Conservation (phyloP, 2,113 vertebrate species). For the Corythoichthys intestinalis region DNA sequence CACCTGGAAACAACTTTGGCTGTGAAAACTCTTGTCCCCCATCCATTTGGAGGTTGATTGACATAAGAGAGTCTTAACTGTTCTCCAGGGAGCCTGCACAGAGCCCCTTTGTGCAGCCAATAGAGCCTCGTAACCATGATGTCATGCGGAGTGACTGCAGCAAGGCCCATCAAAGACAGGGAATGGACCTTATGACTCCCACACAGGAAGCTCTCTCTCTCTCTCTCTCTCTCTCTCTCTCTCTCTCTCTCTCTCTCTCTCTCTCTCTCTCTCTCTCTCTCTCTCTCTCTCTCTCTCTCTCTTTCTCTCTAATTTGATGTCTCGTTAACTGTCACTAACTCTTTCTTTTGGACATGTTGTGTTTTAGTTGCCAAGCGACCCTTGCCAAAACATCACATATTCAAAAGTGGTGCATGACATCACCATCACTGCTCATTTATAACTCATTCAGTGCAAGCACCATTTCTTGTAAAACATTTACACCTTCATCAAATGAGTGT, state of each 20-base stretch:
- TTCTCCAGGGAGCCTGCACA: constrained; percentile 47
- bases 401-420: constrained; percentile 47
- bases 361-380: constrained; percentile 59
- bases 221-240: not conserved
- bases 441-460: constrained; percentile 42
- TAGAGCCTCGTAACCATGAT: constrained; percentile 51
- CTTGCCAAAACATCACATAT: constrained; percentile 37
- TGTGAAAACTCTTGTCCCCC: constrained; percentile 23
- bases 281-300: constrained; percentile 1
- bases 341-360: constrained; percentile 27
- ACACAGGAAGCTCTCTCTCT: constrained; percentile 37
- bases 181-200: constrained; percentile 54
- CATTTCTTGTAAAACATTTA: constrained; percentile 58
- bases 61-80: constrained; percentile 48
- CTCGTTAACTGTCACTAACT: constrained; percentile 1
- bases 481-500: constrained; percentile 45
- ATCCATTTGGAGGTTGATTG: constrained; percentile 53
- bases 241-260: not conserved
- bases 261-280: not conserved
- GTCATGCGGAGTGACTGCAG: constrained; percentile 52
- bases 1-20: constrained; percentile 56
- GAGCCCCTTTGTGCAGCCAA: constrained; percentile 54
- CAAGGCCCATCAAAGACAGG: constrained; percentile 50
- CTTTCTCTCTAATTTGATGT: constrained; percentile 5
- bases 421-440: constrained; percentile 45